These are phyloP conservation scores for Sesia apiformis DNA, from an alignment of 2,888 invertebrate genomes.

Conservation along the genomic window DNA sequence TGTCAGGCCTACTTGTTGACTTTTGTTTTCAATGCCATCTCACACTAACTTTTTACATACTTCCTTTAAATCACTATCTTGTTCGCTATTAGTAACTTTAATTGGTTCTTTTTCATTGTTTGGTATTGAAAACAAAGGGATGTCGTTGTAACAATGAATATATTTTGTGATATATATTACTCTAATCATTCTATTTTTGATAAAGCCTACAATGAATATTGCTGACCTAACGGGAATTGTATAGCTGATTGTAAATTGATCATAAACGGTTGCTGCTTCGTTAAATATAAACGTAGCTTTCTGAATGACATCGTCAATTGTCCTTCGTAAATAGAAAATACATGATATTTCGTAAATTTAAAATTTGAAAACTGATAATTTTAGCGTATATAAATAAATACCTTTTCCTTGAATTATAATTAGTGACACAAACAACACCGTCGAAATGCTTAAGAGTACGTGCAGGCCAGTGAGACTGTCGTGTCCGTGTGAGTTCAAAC, in stretches of 20 bases:
- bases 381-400: too few species aligned
- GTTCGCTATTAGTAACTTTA: too few species aligned
- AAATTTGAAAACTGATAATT: too few species aligned
- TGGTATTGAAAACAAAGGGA: slow-evolving; percentile 63
- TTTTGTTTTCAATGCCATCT: slow-evolving; percentile 61
- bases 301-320: slow-evolving; percentile 11
- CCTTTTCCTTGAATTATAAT: too few species aligned
- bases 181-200: slow-evolving; percentile 74
- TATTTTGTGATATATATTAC: slow-evolving; percentile 73
- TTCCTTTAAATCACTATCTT: too few species aligned
- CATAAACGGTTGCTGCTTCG: slow-evolving; percentile 25
- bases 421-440: too few species aligned
- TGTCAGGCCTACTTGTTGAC: slow-evolving; percentile 55
- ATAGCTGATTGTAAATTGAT: slow-evolving; percentile 34
- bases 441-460: too few species aligned
- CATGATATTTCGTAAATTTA: too few species aligned
- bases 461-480: too few species aligned
- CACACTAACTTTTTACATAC: not conserved
- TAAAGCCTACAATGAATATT: slow-evolving; percentile 65
- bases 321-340: slow-evolving; percentile 1
- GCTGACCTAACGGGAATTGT: slow-evolving; percentile 59
- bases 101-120: not conserved
- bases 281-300: slow-evolving; percentile 10
- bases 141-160: slow-evolving; percentile 64
- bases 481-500: too few species aligned